Conservation (phyloP, 2,888 invertebrate genomes). For the Synergus laeviventris region DNA sequence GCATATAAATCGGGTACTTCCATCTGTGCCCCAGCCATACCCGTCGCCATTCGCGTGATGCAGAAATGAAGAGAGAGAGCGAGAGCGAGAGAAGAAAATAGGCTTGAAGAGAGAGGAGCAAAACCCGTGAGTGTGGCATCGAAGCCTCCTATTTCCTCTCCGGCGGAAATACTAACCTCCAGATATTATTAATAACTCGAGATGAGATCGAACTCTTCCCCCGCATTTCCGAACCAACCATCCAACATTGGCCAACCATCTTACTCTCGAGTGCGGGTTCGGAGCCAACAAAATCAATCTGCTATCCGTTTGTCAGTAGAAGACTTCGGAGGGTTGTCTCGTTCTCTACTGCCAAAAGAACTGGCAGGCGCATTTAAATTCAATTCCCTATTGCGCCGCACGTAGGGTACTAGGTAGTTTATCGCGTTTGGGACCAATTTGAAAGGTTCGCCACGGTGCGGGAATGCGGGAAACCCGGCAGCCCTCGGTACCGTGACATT, state of each 20-base stretch:
- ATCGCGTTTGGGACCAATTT: conserved; percentile 70
- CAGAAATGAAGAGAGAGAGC: conserved; percentile 71
- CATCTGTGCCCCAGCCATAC: conserved; percentile 77
- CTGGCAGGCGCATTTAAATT: conserved; percentile 67
- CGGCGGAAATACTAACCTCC: conserved; percentile 73
- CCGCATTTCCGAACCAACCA: conserved; percentile 45
- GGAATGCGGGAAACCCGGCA: conserved; percentile 42
- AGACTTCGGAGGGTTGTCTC: conserved; percentile 49
- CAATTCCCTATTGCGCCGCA: conserved; percentile 65
- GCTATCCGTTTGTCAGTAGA: conserved; percentile 66
- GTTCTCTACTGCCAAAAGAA: conserved; percentile 44
- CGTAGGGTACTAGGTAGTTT: conserved; percentile 59
- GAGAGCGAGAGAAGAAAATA: conserved; percentile 49
- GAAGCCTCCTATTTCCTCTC: conserved; percentile 68
- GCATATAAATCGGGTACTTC: conserved; percentile 84
- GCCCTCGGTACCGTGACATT: conserved; percentile 47
- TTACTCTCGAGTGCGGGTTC: conserved; percentile 51
- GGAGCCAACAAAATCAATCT: conserved; percentile 71
- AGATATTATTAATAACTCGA: conserved; percentile 75
- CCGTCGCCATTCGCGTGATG: conserved; percentile 69
- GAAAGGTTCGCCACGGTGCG: conserved; percentile 51
- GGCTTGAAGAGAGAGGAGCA: conserved; percentile 20
- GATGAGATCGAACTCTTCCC: conserved; percentile 71
- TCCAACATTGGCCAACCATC: conserved; percentile 44
- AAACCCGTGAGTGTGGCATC: conserved; percentile 45